Conservation (phyloP, 1,140 invertebrate species). For the Teleogryllus occipitalis region DNA sequence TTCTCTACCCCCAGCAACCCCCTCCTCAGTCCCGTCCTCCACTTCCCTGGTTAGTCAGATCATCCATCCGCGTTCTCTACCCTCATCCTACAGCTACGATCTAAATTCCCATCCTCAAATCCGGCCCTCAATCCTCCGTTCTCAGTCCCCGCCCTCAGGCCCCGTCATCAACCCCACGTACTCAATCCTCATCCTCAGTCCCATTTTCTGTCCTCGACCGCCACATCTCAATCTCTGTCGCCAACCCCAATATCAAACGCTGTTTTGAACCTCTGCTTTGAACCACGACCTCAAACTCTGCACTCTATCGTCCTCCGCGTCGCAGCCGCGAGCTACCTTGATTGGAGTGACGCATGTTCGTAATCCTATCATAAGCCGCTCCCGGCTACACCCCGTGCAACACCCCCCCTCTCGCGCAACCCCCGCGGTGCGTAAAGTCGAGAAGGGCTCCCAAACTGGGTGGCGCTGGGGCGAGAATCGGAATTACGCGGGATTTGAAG, state of each 20-base stretch:
- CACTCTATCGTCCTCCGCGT: background rate
- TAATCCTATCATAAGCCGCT: conserved; percentile 1
- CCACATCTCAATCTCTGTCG: background rate
- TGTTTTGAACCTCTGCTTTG: background rate
- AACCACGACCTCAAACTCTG: background rate
- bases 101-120: too few species aligned
- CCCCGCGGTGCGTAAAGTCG: background rate
- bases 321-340: background rate
- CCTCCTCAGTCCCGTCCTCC: too few species aligned
- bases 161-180: too few species aligned
- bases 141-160: too few species aligned
- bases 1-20: too few species aligned
- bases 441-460: background rate
- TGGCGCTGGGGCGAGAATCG: too few species aligned
- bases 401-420: background rate
- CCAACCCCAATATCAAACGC: background rate
- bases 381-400: background rate
- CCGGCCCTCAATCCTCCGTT: too few species aligned
- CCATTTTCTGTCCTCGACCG: background rate
- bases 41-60: too few species aligned
- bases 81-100: too few species aligned
- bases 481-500: background rate
- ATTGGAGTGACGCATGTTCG: background rate
- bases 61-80: too few species aligned
- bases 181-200: too few species aligned